Evolutionary conservation across 2,888 invertebrate species (phyloP), one percentile per base, ranked within the genome.

Genomic region (Polyommatus icarus): DNA sequence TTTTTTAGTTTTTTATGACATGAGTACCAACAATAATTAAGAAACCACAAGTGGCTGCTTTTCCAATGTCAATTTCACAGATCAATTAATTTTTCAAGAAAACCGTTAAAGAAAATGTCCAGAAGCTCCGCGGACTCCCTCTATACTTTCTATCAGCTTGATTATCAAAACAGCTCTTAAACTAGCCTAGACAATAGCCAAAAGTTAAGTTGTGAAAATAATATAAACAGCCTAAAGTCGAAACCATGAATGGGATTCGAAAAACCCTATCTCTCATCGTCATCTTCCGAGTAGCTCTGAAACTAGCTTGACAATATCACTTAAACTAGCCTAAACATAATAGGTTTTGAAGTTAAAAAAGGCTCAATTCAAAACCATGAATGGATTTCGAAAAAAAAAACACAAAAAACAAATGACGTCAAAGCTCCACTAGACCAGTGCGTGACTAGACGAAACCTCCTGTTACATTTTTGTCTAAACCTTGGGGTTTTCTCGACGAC

Each of bases 401-500:
- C 8, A 8, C 40, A 71, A 18, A 29, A 15, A 29, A 29, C 15
- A 50, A 50, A 40, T 75, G 50, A 54, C 29, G 18, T 29, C 54
- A 75, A 3, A 2, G 24, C 24, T 50, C 15, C 29, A 54, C 75
- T 54, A 75, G 54, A 50, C 46, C 29, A 24, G 54, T 76, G 82
- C 86, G 88, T 90, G 89, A 88, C 87, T 84, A 82, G 81, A 82
- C 85, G 82, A 84, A 84, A 82, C 82, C 81, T 84, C 84, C 84
- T 89, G 87, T 85, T 90, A 89, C 87, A 87, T 84, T 89, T 91
- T 88, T 80, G 83, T 84, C 80, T 79, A 86, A 89, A 87, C 93
- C 93, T 93, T 94, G 93, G 91, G 88, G 90, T 89, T 91, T 93
- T 89, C 85, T 88, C 90, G 85, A 80, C 76, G 72, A 72, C 24